Base-by-base conservation (phyloP, 1,140 invertebrate species). In the Drosophila pectinifera region DNA sequence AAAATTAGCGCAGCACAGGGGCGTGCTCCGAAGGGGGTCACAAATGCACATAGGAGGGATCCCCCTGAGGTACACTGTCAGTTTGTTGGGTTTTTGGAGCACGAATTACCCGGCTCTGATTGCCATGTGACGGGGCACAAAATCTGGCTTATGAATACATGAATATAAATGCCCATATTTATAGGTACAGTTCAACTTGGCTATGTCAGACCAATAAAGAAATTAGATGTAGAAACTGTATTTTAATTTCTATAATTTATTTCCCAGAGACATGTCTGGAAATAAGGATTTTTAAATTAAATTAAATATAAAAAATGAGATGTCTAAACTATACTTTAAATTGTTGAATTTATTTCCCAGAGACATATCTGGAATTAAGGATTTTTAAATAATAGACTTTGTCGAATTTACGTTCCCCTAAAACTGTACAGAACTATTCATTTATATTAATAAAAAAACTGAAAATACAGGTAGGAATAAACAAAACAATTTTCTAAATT, bases 91-190 rank as follows among this genome's bases (percentile, higher is more conserved):
- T 49, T 68, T 84, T 82, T 53, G 69, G 65, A 34, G 54, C 79
- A 78, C 78, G 69, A 56, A 88, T 75, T 82, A 70, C 65, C 62
- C 49, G 58, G 55, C 57, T 68, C 61, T 86, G 74, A 86, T 83
- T 88, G 75, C 73, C 79, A 68, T 83, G 67, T 86, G 83, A 86
- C 83, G 75, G 55, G 51, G 83, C 83, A 86, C 18, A 86, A 88
- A 82, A 88, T 70, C 69, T 46, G 49, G 74, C 82, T 70, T 82
- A 70, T 82, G 58, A 82, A 68, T 82, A 82, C 64, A 22, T 76
- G 78, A 63, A 39, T 67, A 46, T 20, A 42, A 59, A 78, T 70
- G 42, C 45, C 45, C 26, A 24, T 14, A 63, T 7, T 10, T n/a
- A 36, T 5, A 7, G 4, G 18, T 53, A 22, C 28, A 20, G 22